These are phyloP conservation scores for Pentalonia nigronervosa DNA, from an alignment of 1,140 invertebrate species.

Conservation along the genomic window DNA sequence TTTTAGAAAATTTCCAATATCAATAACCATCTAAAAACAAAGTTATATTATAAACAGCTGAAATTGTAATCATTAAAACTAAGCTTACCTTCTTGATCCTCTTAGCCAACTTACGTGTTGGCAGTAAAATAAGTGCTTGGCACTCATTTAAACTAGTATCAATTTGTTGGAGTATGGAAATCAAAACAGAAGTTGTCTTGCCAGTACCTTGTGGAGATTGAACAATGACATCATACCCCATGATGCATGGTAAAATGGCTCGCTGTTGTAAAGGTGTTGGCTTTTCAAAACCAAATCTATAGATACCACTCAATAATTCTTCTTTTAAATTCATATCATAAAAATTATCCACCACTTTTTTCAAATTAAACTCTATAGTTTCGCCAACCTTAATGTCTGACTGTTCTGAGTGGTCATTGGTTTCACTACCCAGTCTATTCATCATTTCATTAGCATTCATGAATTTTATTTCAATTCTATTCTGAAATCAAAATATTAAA, in stretches of 20 bases:
- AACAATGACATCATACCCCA: conserved; percentile 96
- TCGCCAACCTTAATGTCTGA: conserved; percentile 84
- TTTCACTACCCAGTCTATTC: conserved; percentile 75
- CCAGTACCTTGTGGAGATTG: conserved; percentile 99
- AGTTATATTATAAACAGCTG: conserved; percentile 64
- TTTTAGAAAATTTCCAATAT: conserved; percentile 94
- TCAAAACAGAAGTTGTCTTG: conserved; percentile 99
- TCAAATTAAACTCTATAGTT: conserved; percentile 78
- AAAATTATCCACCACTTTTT: conserved; percentile 80
- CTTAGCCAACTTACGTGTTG: conserved; percentile 96
- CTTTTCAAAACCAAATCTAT: conserved; percentile 99
- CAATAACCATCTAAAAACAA: conserved; percentile 88
- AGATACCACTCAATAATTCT: conserved; percentile 96
- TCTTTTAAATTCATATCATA: conserved; percentile 42
- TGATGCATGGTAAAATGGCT: conserved; percentile 97
- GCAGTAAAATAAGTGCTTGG: conserved; percentile 87
- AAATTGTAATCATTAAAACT: conserved; percentile 26
- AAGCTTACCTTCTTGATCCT: conserved; percentile 71
- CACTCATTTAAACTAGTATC: conserved; percentile 88
- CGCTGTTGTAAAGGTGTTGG: conserved; percentile 99
- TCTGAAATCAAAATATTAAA: neutral
- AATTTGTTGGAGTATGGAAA: conserved; percentile 97
- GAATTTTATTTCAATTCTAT: conserved; percentile 64
- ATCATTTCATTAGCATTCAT: conserved; percentile 66
- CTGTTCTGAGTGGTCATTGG: conserved; percentile 68